phyloP scores from a whole-genome alignment of 2,113 vertebrate genomes.

The Paedocypris sp. region DNA sequence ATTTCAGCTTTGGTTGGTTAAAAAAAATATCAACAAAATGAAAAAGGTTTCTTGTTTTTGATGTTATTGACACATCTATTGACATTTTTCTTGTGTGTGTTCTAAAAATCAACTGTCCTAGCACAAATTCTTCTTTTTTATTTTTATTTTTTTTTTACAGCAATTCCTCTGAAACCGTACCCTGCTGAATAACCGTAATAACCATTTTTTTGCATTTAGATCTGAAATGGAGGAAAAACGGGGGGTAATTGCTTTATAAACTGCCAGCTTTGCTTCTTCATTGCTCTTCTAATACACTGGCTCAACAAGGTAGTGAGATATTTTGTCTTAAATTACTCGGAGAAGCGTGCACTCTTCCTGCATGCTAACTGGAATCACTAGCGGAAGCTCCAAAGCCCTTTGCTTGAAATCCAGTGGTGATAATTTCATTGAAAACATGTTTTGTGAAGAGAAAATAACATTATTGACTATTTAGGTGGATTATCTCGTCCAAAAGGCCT shows the following conservation, averaged over 20 bases:
- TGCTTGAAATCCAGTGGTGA: slow-evolving; percentile 36
- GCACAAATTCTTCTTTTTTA: too few relatives aligned
- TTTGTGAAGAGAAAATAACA: slow-evolving; percentile 43
- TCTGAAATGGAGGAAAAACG: slow-evolving; percentile 27
- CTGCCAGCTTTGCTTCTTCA: slow-evolving; percentile 20
- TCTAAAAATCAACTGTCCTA: too few relatives aligned
- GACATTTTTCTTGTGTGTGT: too few relatives aligned
- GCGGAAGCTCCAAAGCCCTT: slow-evolving; percentile 34
- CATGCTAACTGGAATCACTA: slow-evolving; percentile 35
- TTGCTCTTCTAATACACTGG: slow-evolving; percentile 31
- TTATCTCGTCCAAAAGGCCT: slow-evolving; percentile 40
- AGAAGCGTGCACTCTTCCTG: slow-evolving; percentile 31
- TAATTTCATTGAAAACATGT: slow-evolving; percentile 45
- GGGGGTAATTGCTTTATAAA: slow-evolving; percentile 35
- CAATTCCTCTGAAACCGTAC: slow-evolving; percentile 24
- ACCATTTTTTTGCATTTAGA: slow-evolving; percentile 32
- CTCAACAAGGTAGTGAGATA: slow-evolving; percentile 34
- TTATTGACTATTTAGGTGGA: slow-evolving; percentile 45
- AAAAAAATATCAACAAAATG: too few relatives aligned
- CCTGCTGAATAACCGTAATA: slow-evolving; percentile 18
- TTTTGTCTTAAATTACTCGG: slow-evolving; percentile 40
- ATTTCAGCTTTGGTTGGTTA: neutral
- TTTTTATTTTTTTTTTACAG: slow-evolving; percentile 19
- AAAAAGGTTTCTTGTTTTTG: too few relatives aligned
- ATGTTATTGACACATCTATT: too few relatives aligned